phyloP scores from a whole-genome alignment of 2,888 invertebrate species.

The Panzeria rudis region DNA sequence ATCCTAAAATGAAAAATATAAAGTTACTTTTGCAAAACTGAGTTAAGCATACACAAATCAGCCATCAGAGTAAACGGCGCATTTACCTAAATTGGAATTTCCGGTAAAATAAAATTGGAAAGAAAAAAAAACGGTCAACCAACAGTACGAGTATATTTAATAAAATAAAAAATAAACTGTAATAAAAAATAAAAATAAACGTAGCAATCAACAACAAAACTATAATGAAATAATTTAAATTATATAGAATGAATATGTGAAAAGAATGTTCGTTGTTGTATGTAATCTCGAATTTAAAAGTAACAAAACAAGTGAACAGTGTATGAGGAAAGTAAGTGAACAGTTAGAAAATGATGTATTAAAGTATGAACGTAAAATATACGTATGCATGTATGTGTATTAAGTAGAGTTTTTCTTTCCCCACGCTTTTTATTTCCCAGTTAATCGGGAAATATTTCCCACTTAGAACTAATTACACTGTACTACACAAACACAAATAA shows the following conservation, averaged over 20 bases:
- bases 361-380: too few species aligned
- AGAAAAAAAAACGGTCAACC: constrained; percentile 73
- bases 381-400: background rate
- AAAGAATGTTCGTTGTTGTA: constrained; percentile 3
- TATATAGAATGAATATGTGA: constrained; percentile 48
- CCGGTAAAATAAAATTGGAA: constrained; percentile 80
- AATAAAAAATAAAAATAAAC: constrained; percentile 33
- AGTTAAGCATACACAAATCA: constrained; percentile 60
- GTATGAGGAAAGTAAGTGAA: background rate
- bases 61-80: constrained; percentile 77
- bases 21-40: constrained; percentile 60
- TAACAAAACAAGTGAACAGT: constrained; percentile 25
- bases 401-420: too few species aligned
- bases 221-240: constrained; percentile 74
- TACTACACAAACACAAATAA: too few species aligned
- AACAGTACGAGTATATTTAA: constrained; percentile 42
- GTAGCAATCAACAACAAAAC: constrained; percentile 62
- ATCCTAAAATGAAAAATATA: constrained; percentile 49
- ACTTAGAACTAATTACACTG: too few species aligned
- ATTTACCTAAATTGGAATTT: constrained; percentile 83
- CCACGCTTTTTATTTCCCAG: too few species aligned
- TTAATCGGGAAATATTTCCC: too few species aligned
- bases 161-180: constrained; percentile 60
- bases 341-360: background rate
- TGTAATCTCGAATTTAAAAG: background rate